Conservation (phyloP, 2,888 invertebrate genomes). For the Hemaris fuciformis region DNA sequence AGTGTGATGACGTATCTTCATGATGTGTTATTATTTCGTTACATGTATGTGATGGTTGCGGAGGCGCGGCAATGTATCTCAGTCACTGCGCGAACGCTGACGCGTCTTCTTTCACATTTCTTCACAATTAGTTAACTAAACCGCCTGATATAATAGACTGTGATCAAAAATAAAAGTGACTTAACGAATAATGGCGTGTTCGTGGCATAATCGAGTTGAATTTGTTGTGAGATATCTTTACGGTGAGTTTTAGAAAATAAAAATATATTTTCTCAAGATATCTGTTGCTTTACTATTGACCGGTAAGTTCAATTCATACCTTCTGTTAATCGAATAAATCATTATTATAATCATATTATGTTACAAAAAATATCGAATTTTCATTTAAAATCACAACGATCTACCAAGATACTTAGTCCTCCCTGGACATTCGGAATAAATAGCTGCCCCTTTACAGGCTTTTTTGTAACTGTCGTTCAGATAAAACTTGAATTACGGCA, state of each 20-base stretch:
- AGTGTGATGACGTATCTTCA: neutral
- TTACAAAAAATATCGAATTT: too few relatives aligned
- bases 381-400: too few relatives aligned
- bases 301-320: too few relatives aligned
- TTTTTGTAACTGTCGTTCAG: too few relatives aligned
- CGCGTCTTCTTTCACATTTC: slow-evolving; percentile 28
- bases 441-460: too few relatives aligned
- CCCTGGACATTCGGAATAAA: too few relatives aligned
- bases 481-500: too few relatives aligned
- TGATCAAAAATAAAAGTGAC: slow-evolving; percentile 5
- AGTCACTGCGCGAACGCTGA: slow-evolving; percentile 52
- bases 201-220: slow-evolving; percentile 91
- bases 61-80: slow-evolving; percentile 18
- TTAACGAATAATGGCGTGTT: slow-evolving; percentile 84
- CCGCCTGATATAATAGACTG: neutral
- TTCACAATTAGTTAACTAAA: neutral
- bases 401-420: too few relatives aligned
- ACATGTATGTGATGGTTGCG: neutral
- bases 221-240: slow-evolving; percentile 91
- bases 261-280: neutral
- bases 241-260: slow-evolving; percentile 80
- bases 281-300: too few relatives aligned
- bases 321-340: too few relatives aligned
- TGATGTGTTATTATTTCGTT: neutral
- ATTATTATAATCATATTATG: too few relatives aligned